Evolutionary conservation across 53 echinoderm and acorn worm species (phyloP), one percentile per base, ranked within the genome.

Genomic region (Crossaster papposus): DNA sequence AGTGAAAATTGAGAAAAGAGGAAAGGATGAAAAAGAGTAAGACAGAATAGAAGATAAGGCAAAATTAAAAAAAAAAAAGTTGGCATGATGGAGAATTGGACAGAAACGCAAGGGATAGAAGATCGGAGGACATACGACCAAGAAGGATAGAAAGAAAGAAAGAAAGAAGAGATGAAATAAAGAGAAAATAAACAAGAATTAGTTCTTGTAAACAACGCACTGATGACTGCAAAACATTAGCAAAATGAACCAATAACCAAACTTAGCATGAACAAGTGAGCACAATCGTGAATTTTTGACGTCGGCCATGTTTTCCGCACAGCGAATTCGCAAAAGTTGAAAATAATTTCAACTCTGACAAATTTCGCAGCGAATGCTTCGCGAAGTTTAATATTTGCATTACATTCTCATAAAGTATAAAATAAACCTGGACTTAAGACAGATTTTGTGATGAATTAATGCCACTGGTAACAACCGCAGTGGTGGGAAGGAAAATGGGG

Each of bases 141-240:
- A 32, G 12, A 80, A 29, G 44, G 55, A 83, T n/a, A 65, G 35
- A 82, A 64, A 34, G 35, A 70, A 24, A 65, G 30, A 38, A 68
- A 44, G 37, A 28, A 65, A 82, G 24, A 51, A 52, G 28, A 82
- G 30, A 70, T 5, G 26, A 71, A 28, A 71, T 4, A 71, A 30
- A 71, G 29, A 74, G 20, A 35, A 34, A 70, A 70, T 3, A 83
- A 38, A 51, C 52, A 51, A 78, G 63, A 70, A 83, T 83, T 64
- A 14, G 68, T 20, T 44, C 65, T 34, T 65, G 35, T 50, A 28
- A 4, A 52, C 0, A 4, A 28, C 28, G 28, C 68, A 24, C 68
- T 28, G 68, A 68, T 28, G 68, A 68, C 68, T n/a, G 28, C 68
- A 68, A 68, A 62, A 0, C 17, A 62, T 62, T 62, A 20, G 68